Evolutionary conservation across 2,113 vertebrate genomes (phyloP).

Genomic region (Nannospalax galili): DNA sequence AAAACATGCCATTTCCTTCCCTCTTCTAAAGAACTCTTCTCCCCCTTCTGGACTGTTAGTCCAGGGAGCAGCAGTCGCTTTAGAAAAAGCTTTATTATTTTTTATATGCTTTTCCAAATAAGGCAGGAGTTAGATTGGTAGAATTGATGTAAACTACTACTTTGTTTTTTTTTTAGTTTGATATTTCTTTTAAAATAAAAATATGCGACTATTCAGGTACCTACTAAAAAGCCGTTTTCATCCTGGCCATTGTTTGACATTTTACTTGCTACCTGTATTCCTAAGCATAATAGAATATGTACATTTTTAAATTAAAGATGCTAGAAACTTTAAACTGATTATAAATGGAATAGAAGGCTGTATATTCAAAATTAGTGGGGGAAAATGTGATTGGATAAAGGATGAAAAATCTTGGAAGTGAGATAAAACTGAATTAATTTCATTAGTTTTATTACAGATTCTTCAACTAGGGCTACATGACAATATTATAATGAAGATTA

Average conservation of each 20-base stretch:
- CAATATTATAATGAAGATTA: not conserved
- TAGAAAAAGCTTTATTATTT: not conserved
- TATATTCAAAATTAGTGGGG: not conserved
- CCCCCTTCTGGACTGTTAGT: not conserved
- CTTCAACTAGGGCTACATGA: not conserved
- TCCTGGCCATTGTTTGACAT: too few relatives aligned
- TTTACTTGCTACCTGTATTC: not conserved
- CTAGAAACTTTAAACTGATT: not conserved
- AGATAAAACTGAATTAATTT: not conserved
- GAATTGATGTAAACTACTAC: not conserved
- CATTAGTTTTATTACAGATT: not conserved
- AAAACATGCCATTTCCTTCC: slow-evolving; percentile 6
- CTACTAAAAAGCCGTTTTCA: too few relatives aligned
- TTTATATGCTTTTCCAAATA: not conserved
- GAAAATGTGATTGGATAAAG: not conserved
- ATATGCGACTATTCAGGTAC: too few relatives aligned
- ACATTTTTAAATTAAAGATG: not conserved
- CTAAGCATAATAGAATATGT: not conserved
- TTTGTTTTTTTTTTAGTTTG: too few relatives aligned
- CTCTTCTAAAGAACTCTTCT: not conserved
- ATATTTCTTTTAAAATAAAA: too few relatives aligned
- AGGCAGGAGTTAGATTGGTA: not conserved
- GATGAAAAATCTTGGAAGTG: not conserved
- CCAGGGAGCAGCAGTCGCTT: not conserved
- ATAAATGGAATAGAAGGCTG: not conserved